Evolutionary conservation across 2,113 vertebrate genomes (phyloP), one percentile per base, ranked within the genome.

Genomic region (Lonchura striata): DNA sequence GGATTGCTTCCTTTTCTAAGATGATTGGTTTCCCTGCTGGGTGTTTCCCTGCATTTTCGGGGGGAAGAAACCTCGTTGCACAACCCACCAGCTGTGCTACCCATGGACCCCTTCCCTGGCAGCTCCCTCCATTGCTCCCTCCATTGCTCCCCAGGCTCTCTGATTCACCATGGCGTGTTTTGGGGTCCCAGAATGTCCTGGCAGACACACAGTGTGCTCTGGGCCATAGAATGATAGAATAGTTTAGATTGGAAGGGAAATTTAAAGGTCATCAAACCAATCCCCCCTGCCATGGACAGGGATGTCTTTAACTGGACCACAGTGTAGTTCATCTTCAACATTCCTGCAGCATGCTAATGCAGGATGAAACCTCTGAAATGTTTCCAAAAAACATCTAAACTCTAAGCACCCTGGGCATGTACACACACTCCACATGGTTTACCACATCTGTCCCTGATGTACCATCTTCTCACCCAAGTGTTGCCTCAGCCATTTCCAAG

Each of bases 401-500:
- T 31, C 37, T 15, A 7, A 2, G 6, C 46, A 33, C 3, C 46
- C 15, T 10, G 46, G n/a, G 46, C 46, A 60, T 5, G 11, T 11
- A 59, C 28, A 66, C 22, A 9, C 10, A 2, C 19, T 20, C 7
- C 12, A n/a, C 23, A 1, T 0, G 28, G 46, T 31, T 54, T 7
- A 46, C 22, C 27, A 18, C 1, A 1, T 13, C 50, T 24, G 0
- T 3, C 1, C 0, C 23, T 28, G 18, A 97, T 97, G 0, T 95
- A 99, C 98, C 96, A 98, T 98, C 84, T 95, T 96, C 92, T 99
- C 98, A 4, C 98, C 95, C 9, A 98, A 91, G 7, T 17, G 96
- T 70, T 13, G 42, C 94, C 9, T 98, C 97, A 0, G 82, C 70
- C 70, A 61, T 16, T 42, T 97, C 97, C 56, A 69, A 57, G 44